Percentiles rank a stretch among this genome's conserved stretches.
Evolutionary conservation across 2,113 vertebrate genomes (phyloP).

Genomic region (Suricata suricatta): DNA sequence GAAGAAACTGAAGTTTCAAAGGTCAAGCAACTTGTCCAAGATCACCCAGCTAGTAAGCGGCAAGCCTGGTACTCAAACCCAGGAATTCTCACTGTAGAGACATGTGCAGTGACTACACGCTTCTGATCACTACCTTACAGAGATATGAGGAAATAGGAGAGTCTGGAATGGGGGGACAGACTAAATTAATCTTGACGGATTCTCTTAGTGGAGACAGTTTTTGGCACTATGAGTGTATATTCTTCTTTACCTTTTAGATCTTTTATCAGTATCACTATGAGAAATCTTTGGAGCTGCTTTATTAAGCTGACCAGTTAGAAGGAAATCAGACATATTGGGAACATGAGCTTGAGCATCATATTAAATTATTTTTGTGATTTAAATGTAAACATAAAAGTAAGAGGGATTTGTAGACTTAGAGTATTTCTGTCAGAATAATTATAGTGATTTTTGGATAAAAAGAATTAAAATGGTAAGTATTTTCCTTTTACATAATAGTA

Average conservation of each 20-base stretch:
- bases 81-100: not conserved
- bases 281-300: not conserved
- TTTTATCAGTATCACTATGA: not conserved
- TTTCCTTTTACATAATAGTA: not conserved
- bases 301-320: not conserved
- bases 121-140: not conserved
- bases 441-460: conserved; percentile 18
- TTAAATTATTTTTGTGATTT: conserved; percentile 23
- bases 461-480: not conserved
- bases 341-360: not conserved
- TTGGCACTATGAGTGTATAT: not conserved
- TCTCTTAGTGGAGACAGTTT: not conserved
- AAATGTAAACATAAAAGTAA: conserved; percentile 6
- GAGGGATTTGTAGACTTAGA: not conserved
- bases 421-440: not conserved
- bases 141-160: not conserved
- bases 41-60: not conserved
- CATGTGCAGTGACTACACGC: not conserved
- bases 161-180: not conserved
- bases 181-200: not conserved
- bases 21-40: not conserved
- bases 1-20: not conserved
- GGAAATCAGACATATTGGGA: not conserved
- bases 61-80: not conserved
- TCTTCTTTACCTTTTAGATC: not conserved